Evolutionary conservation across 2,113 vertebrate genomes (phyloP), one percentile per base, ranked within the genome.

Genomic region (Nymphicus hollandicus): DNA sequence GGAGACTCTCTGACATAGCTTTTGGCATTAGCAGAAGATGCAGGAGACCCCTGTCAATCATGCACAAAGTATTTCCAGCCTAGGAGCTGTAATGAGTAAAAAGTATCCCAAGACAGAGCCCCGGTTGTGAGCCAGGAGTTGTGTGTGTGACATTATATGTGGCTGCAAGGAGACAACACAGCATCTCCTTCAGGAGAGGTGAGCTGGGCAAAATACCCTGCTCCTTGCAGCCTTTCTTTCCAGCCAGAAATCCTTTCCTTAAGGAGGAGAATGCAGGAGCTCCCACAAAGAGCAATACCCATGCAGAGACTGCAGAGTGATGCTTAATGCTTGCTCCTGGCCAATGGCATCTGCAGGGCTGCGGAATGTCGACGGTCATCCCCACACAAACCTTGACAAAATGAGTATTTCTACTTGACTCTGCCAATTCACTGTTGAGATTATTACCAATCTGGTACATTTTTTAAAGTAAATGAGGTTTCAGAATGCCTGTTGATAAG

Each of bases 61-160:
- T 6, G 52, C 0, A 2, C 0, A 1, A 13, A 64, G 4, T 8
- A 18, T 41, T 47, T 83, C 55, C 50, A 61, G 53, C 0, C 22
- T 43, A 49, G 77, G 35, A 89, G 14, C 1, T 19, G 25, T 25
- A 33, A 13, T 15, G 35, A 13, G 31, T 60, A 28, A 28, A 50
- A 79, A 47, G 9, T 0, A 1, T 24, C 65, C 43, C 52, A 5
- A 22, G 44, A 81, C 55, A 71, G 64, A 63, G 33, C 25, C 24
- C 19, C 0, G 0, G 14, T 22, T 14, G 5, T 17, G 41, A 13
- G 29, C 6, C 23, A 7, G 69, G 74, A 60, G 64, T n/a, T 19
- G 13, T 1, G 1, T 10, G n/a, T 69, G 24, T 49, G 72, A 47
- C 1, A 6, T 25, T 83, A 52, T 33, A 9, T 0, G 0, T 9